A percentile compares a stretch with the other conserved stretches of the same genome.
Evolutionary conservation across 2,888 invertebrate species (phyloP).

Genomic region (Congeria kusceri): DNA sequence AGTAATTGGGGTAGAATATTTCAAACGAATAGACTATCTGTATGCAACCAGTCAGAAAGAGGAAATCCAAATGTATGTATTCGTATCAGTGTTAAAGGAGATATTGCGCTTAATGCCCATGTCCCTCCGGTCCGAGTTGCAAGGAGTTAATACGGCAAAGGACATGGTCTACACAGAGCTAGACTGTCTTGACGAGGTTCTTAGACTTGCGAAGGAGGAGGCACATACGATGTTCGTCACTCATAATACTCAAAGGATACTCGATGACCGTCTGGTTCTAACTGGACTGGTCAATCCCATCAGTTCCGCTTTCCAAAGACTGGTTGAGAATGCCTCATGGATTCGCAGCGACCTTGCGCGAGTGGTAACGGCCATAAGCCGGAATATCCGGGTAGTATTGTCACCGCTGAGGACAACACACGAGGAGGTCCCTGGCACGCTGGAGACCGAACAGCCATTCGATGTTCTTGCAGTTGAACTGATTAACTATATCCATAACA

Average conservation of each 20-base stretch:
- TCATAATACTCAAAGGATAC: slow-evolving; percentile 27
- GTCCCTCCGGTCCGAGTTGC: slow-evolving; percentile 16
- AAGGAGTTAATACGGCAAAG: background rate
- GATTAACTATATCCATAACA: slow-evolving; percentile 14
- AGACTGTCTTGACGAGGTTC: slow-evolving; percentile 42
- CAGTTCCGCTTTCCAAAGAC: slow-evolving; percentile 21
- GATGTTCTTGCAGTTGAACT: slow-evolving; percentile 36
- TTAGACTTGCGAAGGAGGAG: slow-evolving; percentile 36
- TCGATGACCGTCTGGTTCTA: slow-evolving; percentile 24
- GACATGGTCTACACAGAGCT: slow-evolving; percentile 18
- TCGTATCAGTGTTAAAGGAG: slow-evolving; percentile 29
- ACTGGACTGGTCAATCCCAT: slow-evolving; percentile 18
- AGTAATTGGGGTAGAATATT: slow-evolving; percentile 23
- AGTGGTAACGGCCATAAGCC: slow-evolving; percentile 6
- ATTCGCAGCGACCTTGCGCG: slow-evolving; percentile 22
- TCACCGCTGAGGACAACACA: slow-evolving; percentile 30
- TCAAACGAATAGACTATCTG: slow-evolving; percentile 19
- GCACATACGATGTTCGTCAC: slow-evolving; percentile 41
- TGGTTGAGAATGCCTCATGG: slow-evolving; percentile 32
- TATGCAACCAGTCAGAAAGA: slow-evolving; percentile 5
- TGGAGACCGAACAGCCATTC: slow-evolving; percentile 19
- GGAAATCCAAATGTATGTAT: slow-evolving; percentile 34
- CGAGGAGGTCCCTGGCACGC: slow-evolving; percentile 14
- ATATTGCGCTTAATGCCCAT: slow-evolving; percentile 35
- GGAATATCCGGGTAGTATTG: slow-evolving; percentile 25